These are phyloP conservation scores for Halisarca cf. caerulea DNA, from an alignment of 37 sponge, comb jelly and placozoan species.

Conservation along the genomic window DNA sequence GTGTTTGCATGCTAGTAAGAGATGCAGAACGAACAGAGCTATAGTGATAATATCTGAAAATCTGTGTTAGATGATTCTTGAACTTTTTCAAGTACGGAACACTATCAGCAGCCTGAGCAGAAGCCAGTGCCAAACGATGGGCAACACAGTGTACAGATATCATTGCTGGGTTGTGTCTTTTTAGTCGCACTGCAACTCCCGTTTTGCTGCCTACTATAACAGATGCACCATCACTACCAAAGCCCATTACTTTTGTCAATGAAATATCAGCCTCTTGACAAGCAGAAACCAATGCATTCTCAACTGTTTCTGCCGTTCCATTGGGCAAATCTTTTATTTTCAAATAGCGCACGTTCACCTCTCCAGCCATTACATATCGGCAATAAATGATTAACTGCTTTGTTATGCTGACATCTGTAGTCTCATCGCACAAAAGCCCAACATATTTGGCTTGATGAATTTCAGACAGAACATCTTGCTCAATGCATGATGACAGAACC, in stretches of 20 bases:
- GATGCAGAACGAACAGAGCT: slow-evolving; percentile 42
- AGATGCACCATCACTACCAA: slow-evolving; percentile 53
- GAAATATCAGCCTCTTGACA: neutral
- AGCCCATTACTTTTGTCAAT: slow-evolving; percentile 10
- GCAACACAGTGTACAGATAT: slow-evolving; percentile 38
- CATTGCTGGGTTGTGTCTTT: slow-evolving; percentile 23
- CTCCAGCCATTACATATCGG: neutral
- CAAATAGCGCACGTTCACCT: slow-evolving; percentile 7
- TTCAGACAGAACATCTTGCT: neutral
- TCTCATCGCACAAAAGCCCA: slow-evolving; percentile 28
- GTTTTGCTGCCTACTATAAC: slow-evolving; percentile 34
- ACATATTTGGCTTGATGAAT: neutral
- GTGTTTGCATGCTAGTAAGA: slow-evolving; percentile 39
- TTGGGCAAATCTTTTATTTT: slow-evolving; percentile 22
- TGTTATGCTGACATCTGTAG: slow-evolving; percentile 21
- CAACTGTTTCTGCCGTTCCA: slow-evolving; percentile 50
- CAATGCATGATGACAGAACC: slow-evolving; percentile 24
- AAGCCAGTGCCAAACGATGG: slow-evolving; percentile 36
- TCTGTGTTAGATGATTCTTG: slow-evolving; percentile 13
- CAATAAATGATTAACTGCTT: slow-evolving; percentile 31
- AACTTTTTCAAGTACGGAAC: slow-evolving; percentile 38
- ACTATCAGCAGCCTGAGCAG: slow-evolving; percentile 37
- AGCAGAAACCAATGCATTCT: slow-evolving; percentile 13
- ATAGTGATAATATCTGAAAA: slow-evolving; percentile 35
- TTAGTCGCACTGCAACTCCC: slow-evolving; percentile 39